Conservation (phyloP, 1,140 invertebrate genomes). For the Agrypnia vestita region DNA sequence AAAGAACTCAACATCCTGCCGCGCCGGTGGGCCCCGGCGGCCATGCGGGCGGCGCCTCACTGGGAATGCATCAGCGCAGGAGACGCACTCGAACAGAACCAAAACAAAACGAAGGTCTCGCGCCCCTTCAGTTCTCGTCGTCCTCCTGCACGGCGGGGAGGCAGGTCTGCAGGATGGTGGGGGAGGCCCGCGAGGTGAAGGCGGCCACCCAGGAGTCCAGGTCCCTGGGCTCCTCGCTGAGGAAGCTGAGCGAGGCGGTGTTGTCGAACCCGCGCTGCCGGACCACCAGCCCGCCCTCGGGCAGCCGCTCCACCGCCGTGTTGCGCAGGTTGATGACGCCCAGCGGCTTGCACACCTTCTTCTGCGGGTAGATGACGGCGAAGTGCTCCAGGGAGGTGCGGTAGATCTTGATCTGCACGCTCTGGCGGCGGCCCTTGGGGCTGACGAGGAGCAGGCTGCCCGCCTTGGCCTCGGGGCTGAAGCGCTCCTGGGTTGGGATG, state of each 20-base stretch:
- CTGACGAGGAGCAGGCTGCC: constrained; percentile 77
- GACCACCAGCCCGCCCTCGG: constrained; percentile 73
- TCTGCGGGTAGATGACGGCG: constrained; percentile 79
- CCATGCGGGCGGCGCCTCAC: neutral
- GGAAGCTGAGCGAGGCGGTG: constrained; percentile 75
- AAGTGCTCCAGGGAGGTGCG: constrained; percentile 80
- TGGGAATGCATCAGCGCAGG: neutral
- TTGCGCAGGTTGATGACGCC: constrained; percentile 78
- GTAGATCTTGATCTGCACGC: constrained; percentile 79
- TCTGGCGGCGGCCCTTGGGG: constrained; percentile 74
- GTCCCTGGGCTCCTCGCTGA: constrained; percentile 74
- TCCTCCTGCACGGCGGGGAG: constrained; percentile 78
- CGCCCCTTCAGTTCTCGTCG: constrained; percentile 71
- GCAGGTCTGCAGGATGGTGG: constrained; percentile 73
- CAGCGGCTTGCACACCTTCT: constrained; percentile 76
- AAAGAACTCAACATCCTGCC: too few species aligned
- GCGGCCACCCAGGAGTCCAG: constrained; percentile 77
- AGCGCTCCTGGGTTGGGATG: constrained; percentile 65
- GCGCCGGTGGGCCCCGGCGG: too few species aligned
- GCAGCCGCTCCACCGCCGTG: constrained; percentile 73
- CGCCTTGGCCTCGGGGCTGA: constrained; percentile 77
- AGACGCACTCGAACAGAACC: constrained; percentile 16
- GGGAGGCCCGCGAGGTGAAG: constrained; percentile 74
- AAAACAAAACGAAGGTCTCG: constrained; percentile 14
- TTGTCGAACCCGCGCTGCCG: constrained; percentile 78